These are phyloP conservation scores for Malthinus seriepunctatus DNA, from an alignment of 2,888 invertebrate species.

Conservation along the genomic window DNA sequence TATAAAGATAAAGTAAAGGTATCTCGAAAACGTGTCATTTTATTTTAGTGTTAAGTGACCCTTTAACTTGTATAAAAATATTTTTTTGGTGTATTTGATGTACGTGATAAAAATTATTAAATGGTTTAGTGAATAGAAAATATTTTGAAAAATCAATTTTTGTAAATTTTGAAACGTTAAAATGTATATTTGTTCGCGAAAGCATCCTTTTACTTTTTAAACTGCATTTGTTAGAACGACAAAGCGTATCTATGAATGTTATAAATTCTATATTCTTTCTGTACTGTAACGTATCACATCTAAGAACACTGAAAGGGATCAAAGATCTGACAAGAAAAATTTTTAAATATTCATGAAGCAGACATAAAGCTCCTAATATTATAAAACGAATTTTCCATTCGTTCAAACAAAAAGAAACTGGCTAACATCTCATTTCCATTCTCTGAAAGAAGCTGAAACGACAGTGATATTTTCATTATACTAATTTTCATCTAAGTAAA, in stretches of 20 bases:
- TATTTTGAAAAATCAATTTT: conserved; percentile 2
- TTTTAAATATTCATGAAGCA: conserved; percentile 53
- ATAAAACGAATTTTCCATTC: conserved; percentile 54
- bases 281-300: conserved; percentile 34
- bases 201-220: conserved; percentile 24
- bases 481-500: conserved; percentile 48
- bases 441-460: conserved; percentile 43
- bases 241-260: conserved; percentile 32
- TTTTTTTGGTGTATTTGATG: neutral
- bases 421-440: conserved; percentile 44
- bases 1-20: too few relatives aligned
- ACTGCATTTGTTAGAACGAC: conserved; percentile 27
- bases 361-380: conserved; percentile 54
- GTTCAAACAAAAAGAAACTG: conserved; percentile 48
- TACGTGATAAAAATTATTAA: neutral
- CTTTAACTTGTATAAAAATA: too few relatives aligned
- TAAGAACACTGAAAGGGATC: conserved; percentile 31
- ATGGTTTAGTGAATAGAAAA: conserved; percentile 1
- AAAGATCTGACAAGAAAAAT: conserved; percentile 38
- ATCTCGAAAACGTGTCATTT: too few relatives aligned
- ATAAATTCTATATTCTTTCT: conserved; percentile 39
- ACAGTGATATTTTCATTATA: conserved; percentile 52
- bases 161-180: conserved; percentile 6
- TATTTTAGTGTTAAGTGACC: too few relatives aligned
- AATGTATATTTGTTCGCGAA: conserved; percentile 9